Evolutionary conservation across 2,113 vertebrate genomes (phyloP).

Genomic region (Petrocephalus microphthalmus): DNA sequence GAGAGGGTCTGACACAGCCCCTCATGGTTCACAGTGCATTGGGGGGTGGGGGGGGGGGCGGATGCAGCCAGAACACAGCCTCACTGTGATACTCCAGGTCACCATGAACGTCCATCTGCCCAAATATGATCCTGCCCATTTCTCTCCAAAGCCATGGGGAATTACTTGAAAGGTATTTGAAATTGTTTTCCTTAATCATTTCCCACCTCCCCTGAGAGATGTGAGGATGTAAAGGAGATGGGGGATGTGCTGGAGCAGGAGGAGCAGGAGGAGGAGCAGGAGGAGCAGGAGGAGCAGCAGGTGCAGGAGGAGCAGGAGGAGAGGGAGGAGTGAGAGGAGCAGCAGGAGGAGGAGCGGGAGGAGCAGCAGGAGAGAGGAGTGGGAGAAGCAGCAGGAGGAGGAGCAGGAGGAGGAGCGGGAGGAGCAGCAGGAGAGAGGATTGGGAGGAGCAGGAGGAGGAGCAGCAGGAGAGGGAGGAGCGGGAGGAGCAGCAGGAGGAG

Average conservation of each 20-base stretch:
- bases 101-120: not conserved
- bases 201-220: slow-evolving; percentile 53
- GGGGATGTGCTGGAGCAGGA: not conserved
- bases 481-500: no score
- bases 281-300: not conserved
- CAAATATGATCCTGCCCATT: slow-evolving; percentile 43
- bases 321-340: no score
- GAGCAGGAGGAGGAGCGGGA: no score
- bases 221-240: slow-evolving; percentile 35
- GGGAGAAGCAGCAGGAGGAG: no score
- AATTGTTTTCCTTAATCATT: slow-evolving; percentile 67
- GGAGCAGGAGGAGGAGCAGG: not conserved
- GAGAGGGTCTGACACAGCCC: not conserved
- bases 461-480: no score
- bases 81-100: not conserved
- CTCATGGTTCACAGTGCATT: not conserved
- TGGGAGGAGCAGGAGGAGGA: no score
- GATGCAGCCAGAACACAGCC: not conserved
- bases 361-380: no score
- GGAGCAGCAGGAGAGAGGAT: no score
- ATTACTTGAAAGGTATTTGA: slow-evolving; percentile 61
- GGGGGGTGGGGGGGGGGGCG: not conserved
- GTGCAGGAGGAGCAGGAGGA: no score
- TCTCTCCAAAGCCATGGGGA: slow-evolving; percentile 55
- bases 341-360: no score